Base-by-base conservation (phyloP, 2,888 invertebrate species). In the Leptinotarsa juncta region DNA sequence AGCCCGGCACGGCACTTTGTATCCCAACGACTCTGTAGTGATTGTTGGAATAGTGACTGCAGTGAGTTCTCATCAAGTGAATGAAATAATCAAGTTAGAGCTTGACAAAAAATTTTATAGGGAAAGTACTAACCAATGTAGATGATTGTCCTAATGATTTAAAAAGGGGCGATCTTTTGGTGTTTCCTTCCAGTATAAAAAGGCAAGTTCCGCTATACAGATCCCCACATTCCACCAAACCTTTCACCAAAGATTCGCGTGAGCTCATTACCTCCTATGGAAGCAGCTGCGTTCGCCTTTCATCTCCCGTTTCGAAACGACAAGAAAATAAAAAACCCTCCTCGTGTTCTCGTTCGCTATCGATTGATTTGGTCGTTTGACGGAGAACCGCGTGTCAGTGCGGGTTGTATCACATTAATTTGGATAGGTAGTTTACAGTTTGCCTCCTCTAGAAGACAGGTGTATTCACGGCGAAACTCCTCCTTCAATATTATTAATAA, bases 311-410 rank as follows among this genome's bases (percentile, higher is more conserved):
- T 23, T 20, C 57, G 12, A 20, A 57, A 57, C 20, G 12, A 20
- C 14, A 20, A 12, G 23, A 57, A 23, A 57, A 23, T 20, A 23
- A 23, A 57, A 20, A 57, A 12, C 15, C 57, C 23, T 57, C 57
- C 10, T 20, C 15, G 14, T 20, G 4, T 15, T 16, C 3, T 48
- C 18, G 48, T 32, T 18, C 23, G 16, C 49, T 66, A 66, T 66
- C 48, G 66, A 66, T 66, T 66, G 66, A 66, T 66, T 48, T 48
- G 20, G 49, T 49, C 48, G 66, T 66, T 66, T 50, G 66, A 66
- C 18, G 48, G 49, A 66, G 49, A 49, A 49, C 66, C 66, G 66
- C 48, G n/a, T 48, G 26, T 48, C 48, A 42, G 42, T 42, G 42
- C 10, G 18, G 66, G 66, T 66, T 49, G 48, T 66, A 48, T 66